phyloP scores from a whole-genome alignment of 2,797 vertebrate genomes.

The Telmatherina bonti region DNA sequence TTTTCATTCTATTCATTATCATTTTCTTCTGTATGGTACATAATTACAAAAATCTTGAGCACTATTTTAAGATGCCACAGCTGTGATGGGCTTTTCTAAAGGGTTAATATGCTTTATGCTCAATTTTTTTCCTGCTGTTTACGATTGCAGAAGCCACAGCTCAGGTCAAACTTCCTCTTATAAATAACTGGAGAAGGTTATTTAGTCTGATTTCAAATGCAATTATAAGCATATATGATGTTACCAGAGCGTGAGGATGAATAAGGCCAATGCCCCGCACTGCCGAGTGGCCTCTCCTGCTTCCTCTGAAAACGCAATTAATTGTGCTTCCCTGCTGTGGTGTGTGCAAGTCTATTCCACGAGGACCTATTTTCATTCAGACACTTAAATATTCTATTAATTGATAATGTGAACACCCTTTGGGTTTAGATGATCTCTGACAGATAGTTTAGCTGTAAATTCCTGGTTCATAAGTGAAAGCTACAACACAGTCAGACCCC shows the following conservation, averaged over 20 bases:
- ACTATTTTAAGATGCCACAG: neutral
- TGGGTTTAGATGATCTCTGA: conserved; percentile 51
- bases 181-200: neutral
- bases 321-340: conserved; percentile 61
- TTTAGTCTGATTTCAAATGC: conserved; percentile 22
- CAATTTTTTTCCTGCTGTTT: neutral
- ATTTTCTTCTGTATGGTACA: neutral
- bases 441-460: conserved; percentile 21
- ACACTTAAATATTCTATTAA: conserved; percentile 77
- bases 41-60: neutral
- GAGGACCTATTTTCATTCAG: conserved; percentile 62
- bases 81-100: neutral
- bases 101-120: neutral
- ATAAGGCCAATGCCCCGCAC: conserved; percentile 26
- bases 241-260: conserved; percentile 7
- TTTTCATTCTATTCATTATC: neutral
- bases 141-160: neutral
- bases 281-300: conserved; percentile 26
- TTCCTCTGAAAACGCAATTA: conserved; percentile 74
- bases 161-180: neutral
- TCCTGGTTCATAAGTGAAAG: conserved; percentile 21
- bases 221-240: neutral
- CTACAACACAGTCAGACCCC: conserved; percentile 3
- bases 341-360: conserved; percentile 65
- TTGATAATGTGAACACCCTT: conserved; percentile 78